These are phyloP conservation scores for Pelecanoides urinatrix DNA, from an alignment of 2,113 vertebrate genomes.

Conservation along the genomic window DNA sequence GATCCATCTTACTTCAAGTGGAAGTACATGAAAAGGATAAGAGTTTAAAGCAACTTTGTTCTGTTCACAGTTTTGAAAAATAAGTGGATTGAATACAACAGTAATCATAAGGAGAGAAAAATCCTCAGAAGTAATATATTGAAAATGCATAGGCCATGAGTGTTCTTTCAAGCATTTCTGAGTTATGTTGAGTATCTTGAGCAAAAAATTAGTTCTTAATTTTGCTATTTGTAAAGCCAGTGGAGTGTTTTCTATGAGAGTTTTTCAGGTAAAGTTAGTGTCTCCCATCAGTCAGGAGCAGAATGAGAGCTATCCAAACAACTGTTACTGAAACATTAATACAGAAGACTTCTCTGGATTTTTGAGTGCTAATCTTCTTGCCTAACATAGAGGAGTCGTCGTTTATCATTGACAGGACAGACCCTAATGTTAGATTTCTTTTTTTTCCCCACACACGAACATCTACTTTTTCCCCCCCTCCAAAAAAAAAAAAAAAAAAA, in stretches of 20 bases:
- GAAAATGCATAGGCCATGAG: background rate
- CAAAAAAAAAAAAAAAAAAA: too few species aligned
- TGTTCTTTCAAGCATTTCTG: background rate
- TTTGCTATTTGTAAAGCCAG: background rate
- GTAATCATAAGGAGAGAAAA: background rate
- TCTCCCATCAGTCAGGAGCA: background rate
- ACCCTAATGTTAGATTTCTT: background rate
- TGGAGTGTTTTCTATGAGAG: background rate
- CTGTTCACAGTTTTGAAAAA: background rate
- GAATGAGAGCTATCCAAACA: background rate
- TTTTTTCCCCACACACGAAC: background rate
- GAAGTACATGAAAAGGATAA: background rate
- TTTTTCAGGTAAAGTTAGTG: background rate
- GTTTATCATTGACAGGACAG: background rate
- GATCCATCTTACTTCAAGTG: background rate
- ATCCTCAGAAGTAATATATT: background rate
- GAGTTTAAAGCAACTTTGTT: background rate
- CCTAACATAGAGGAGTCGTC: background rate
- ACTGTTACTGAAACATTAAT: background rate
- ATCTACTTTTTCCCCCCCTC: fast-evolving
- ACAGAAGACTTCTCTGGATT: background rate
- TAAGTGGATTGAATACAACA: background rate
- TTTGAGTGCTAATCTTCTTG: background rate
- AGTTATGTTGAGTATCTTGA: background rate
- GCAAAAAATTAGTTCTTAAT: background rate